Evolutionary conservation across 2,888 invertebrate species (phyloP), one percentile per base, ranked within the genome.

Genomic region (Ametastegia equiseti): DNA sequence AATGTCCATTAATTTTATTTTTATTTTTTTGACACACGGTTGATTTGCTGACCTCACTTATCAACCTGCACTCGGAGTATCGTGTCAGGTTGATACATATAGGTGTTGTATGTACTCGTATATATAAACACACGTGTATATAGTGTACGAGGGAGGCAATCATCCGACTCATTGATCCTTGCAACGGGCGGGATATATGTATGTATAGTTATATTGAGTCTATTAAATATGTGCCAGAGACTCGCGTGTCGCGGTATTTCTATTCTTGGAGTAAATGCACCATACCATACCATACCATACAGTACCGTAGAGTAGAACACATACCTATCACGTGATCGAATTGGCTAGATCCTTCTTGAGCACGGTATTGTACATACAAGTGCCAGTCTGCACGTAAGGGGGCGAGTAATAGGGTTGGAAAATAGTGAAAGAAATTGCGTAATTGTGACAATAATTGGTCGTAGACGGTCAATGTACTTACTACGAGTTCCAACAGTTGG

Each of bases 261-360:
- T 71, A 71, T 71, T 71, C 47, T 71, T 71, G 71, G 71, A 42
- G 19, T 47, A 71, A 71, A 45, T 71, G 71, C 71, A 71, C 45
- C 47, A 9, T n/a, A n/a, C 54, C n/a, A 5, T n/a, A 15, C n/a
- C n/a, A 19, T 42, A 5, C 42, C 5, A 42, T 42, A 54, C 1
- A 54, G 50, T 2, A 39, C 39, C 15, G 67, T 15, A 36, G 19
- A 67, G 30, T 39, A 42, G 36, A 7, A 42, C n/a, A n/a, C n/a
- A n/a, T n/a, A n/a, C n/a, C n/a, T 39, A 67, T 67, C 67, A 67
- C 47, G 71, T 30, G 47, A 71, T 30, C 30, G 30, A 45, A 47
- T 71, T 47, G 47, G 30, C 45, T 47, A 47, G 13, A 30, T 23
- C 7, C 7, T 47, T 23, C 47, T 71, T 23, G 4, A 47, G n/a